Base-by-base conservation (phyloP, 2,113 vertebrate species). In the Vidua chalybeata region DNA sequence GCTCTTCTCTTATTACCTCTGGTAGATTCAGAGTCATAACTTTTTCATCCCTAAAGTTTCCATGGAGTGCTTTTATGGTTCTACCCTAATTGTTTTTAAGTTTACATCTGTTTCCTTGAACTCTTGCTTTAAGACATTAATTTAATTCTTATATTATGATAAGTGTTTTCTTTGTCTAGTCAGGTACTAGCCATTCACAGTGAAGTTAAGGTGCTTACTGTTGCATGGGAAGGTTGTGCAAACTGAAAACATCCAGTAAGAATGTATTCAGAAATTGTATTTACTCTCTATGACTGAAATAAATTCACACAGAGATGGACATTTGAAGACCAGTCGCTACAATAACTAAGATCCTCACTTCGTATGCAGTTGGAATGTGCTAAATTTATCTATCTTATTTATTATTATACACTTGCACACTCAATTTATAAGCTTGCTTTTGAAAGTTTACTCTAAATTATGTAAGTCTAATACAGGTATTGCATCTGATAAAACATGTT, bases 241-340 rank as follows among this genome's bases (percentile, higher is more conserved):
- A 91, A 30, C 3, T 3, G 6, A 16, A 91, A 45, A 4, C 5
- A 18, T 49, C 63, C 1, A 2, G 31, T 58, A 26, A 87, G 63
- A 67, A 84, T 16, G 3, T 9, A 27, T 59, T 90, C 39, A 55
- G 39, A 87, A 89, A 71, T 18, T 62, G 11, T 71, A 1, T 49
- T 93, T 87, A 31, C 4, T 62, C 46, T 41, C 37, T 59, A 4
- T 72, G 14, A 30, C 51, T 41, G 17, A 90, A 71, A 14, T 58
- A 63, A 87, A 51, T 82, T 78, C 0, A 0, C 69, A 24, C 3
- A 41, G n/a, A 69, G 7, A 52, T 1, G 1, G 16, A 14, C 6
- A 6, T 54, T 31, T 66, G n/a, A 89, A 84, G 15, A 54, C 15
- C 20, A 54, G 17, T 35, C 51, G 15, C 12, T 45, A 15, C 15